Base-by-base conservation (phyloP, 2,888 invertebrate species). In the Yponomeuta sedellus region DNA sequence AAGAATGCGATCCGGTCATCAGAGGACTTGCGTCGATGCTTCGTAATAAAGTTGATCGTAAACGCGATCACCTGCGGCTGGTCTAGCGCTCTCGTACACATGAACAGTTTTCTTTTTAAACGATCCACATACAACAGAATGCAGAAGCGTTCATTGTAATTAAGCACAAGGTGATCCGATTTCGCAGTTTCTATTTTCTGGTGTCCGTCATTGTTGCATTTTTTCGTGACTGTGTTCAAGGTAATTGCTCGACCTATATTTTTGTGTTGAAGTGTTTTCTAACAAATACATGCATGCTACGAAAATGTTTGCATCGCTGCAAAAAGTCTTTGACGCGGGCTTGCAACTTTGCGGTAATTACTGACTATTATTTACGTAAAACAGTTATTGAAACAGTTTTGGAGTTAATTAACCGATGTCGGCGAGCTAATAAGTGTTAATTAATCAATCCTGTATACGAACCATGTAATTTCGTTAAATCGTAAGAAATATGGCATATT, bases 101-200 rank as follows among this genome's bases (percentile, higher is more conserved):
- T 52, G 5, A 12, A 8, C 59, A 28, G 64, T 72, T 64, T 63
- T 67, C 70, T 69, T 52, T 52, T 16, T 52, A 12, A 52, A 16
- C 16, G 44, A 52, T 28, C 34, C 34, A 61, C n/a, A n/a, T n/a
- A n/a, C 25, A 19, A 11, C 20, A 19, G 2, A 58, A 58, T 58
- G 20, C 58, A 52, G 44, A 52, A 52, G 44, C 44, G 70, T 64
- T 69, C 67, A 71, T 70, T 64, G 80, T 81, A 80, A 83, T 83
- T 83, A 85, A 82, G 82, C 77, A 79, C 84, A 83, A 83, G 81
- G 82, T 79, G 77, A 76, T 79, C 67, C 75, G 69, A 67, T 68
- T 71, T 69, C 66, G 69, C 68, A 20, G 68, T 69, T 59, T 65
- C 63, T 66, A 75, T 82, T 79, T 78, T 70, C 76, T 74, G 69